phyloP scores from a whole-genome alignment of 2,113 vertebrate genomes.

The Myodes glareolus region DNA sequence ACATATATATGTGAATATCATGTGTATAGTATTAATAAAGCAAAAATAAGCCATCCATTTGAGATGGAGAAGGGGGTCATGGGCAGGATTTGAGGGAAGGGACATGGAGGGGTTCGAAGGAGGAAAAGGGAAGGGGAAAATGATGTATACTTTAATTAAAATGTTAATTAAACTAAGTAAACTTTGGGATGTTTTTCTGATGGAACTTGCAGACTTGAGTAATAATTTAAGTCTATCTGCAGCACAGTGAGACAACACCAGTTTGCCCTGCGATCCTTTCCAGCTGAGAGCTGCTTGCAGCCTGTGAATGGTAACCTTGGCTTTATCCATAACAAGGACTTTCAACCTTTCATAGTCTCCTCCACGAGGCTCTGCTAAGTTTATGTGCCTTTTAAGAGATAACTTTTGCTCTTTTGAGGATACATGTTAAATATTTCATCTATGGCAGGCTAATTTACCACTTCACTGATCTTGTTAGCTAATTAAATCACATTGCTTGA shows the following conservation, averaged over 20 bases:
- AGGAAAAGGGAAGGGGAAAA: neutral
- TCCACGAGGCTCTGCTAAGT: neutral
- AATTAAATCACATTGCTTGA: conserved; percentile 59
- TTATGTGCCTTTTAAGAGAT: conserved; percentile 56
- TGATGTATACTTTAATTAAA: neutral
- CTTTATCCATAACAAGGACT: neutral
- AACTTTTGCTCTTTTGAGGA: conserved; percentile 51
- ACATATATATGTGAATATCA: too few relatives aligned
- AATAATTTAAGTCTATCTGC: neutral
- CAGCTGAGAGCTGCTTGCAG: neutral
- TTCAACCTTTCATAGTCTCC: conserved; percentile 13
- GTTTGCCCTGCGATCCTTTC: neutral
- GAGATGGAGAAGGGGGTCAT: neutral
- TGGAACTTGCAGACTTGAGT: neutral
- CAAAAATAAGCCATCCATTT: neutral
- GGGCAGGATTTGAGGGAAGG: neutral
- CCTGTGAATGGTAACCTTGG: neutral
- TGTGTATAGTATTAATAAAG: neutral
- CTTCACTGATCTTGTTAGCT: conserved; percentile 57
- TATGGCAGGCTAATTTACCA: conserved; percentile 51
- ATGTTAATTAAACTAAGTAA: neutral
- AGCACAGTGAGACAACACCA: neutral
- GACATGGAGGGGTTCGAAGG: fast-evolving
- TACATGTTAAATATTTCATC: conserved; percentile 64
- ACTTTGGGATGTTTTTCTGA: neutral